A percentile compares a stretch with the other conserved stretches of the same genome.
phyloP scores from a whole-genome alignment of 53 echinoderm and acorn worm genomes.

The Echinometra lucunter region DNA sequence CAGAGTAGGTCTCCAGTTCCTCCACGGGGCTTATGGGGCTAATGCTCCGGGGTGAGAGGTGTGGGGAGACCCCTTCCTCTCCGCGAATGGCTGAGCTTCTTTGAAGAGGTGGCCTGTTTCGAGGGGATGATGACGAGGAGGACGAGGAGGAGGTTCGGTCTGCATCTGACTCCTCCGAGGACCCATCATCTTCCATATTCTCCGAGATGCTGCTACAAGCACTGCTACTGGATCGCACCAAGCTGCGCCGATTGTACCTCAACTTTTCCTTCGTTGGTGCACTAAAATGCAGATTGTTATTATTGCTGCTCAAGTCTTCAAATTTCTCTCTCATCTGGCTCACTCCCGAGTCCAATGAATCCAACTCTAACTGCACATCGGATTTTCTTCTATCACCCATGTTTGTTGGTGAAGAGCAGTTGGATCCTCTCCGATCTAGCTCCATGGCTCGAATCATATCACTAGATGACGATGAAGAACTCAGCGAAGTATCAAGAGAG shows the following conservation, averaged over 20 bases:
- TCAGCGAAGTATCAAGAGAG: background rate
- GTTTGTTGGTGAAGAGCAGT: background rate
- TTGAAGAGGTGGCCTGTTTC: constrained; percentile 51
- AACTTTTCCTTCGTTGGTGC: constrained; percentile 50
- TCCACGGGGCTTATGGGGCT: constrained; percentile 52
- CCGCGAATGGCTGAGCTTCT: constrained; percentile 27
- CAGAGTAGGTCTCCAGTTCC: constrained; percentile 52
- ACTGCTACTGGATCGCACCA: constrained; percentile 39
- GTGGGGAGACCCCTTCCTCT: background rate
- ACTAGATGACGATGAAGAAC: constrained; percentile 4
- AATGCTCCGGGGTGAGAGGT: constrained; percentile 29
- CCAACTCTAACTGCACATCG: background rate
- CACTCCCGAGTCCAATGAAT: background rate
- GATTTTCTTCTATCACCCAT: background rate
- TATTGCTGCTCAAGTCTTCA: constrained; percentile 62
- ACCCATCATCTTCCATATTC: constrained; percentile 5
- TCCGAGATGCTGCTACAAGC: constrained; percentile 66
- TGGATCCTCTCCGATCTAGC: background rate
- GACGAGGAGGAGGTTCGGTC: constrained; percentile 5
- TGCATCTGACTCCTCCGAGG: background rate
- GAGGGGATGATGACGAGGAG: constrained; percentile 44
- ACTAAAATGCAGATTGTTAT: constrained; percentile 51
- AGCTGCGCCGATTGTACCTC: constrained; percentile 18
- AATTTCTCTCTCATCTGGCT: constrained; percentile 40
- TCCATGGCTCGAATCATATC: constrained; percentile 43